These are phyloP conservation scores for Cydia pomonella DNA, from an alignment of 1,140 invertebrate genomes.

Conservation along the genomic window DNA sequence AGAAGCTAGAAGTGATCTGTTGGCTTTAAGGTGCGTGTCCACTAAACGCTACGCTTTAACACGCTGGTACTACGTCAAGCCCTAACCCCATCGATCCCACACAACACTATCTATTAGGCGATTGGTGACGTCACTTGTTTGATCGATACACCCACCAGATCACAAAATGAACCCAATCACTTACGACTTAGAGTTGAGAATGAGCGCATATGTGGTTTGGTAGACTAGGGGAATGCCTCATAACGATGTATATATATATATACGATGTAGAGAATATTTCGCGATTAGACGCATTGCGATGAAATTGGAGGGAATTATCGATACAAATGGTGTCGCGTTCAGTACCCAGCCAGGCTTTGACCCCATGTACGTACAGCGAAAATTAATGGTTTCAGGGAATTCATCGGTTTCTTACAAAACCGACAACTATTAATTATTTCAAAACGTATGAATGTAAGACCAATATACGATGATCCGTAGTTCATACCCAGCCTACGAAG, in stretches of 20 bases:
- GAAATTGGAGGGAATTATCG: background rate
- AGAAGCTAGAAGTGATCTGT: too few relatives aligned
- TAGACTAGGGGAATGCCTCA: constrained; percentile 1
- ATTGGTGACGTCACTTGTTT: constrained; percentile 19
- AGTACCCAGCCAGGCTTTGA: too few relatives aligned
- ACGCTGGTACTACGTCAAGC: background rate
- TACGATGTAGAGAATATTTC: background rate
- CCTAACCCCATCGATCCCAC: background rate
- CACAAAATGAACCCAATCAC: background rate
- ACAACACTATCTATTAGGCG: constrained; percentile 28
- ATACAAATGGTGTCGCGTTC: background rate
- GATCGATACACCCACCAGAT: background rate
- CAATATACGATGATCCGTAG: too few relatives aligned
- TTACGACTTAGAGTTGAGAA: background rate
- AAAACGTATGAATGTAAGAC: too few relatives aligned
- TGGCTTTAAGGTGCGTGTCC: too few relatives aligned
- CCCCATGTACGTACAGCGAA: too few relatives aligned
- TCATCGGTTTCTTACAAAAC: too few relatives aligned
- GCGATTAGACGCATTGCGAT: constrained; percentile 16
- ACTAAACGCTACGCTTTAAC: too few relatives aligned
- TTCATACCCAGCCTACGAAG: too few relatives aligned
- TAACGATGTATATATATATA: background rate
- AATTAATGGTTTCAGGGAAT: too few relatives aligned
- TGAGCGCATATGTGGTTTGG: background rate
- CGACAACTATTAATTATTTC: too few relatives aligned